Conservation (phyloP, 2,888 invertebrate genomes). For the Chaetogeoica ovagalla region DNA sequence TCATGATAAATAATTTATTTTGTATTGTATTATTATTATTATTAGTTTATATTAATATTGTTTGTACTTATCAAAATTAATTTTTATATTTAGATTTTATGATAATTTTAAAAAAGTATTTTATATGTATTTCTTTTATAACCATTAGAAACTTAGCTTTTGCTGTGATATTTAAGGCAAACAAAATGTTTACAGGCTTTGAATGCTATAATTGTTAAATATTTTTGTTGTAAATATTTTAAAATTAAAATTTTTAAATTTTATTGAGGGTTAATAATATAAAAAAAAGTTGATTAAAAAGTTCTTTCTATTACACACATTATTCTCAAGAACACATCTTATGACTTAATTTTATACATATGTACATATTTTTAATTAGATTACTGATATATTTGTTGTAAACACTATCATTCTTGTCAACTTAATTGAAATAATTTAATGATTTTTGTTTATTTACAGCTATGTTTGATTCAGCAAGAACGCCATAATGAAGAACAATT, state of each 20-base stretch:
- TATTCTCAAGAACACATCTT: neutral
- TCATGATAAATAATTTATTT: no score
- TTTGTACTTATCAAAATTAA: no score
- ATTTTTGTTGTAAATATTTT: neutral
- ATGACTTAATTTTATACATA: neutral
- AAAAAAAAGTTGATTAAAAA: neutral
- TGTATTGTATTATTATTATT: no score
- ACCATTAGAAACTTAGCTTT: no score
- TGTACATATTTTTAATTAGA: neutral
- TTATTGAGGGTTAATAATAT: neutral
- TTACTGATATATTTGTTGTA: neutral
- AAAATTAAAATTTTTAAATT: neutral
- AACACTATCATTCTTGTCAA: neutral
- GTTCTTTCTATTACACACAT: neutral
- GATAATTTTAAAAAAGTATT: no score
- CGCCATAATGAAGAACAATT: neutral
- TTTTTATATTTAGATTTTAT: no score
- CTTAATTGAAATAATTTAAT: no score
- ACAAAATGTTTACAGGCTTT: neutral
- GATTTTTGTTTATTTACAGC: conserved; percentile 12
- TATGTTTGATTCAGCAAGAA: conserved; percentile 33
- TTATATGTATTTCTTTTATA: no score
- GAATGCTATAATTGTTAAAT: neutral
- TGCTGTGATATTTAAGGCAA: no score
- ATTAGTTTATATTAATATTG: no score